These are phyloP conservation scores for Vidua macroura DNA, from an alignment of 2,113 vertebrate genomes.

Conservation along the genomic window DNA sequence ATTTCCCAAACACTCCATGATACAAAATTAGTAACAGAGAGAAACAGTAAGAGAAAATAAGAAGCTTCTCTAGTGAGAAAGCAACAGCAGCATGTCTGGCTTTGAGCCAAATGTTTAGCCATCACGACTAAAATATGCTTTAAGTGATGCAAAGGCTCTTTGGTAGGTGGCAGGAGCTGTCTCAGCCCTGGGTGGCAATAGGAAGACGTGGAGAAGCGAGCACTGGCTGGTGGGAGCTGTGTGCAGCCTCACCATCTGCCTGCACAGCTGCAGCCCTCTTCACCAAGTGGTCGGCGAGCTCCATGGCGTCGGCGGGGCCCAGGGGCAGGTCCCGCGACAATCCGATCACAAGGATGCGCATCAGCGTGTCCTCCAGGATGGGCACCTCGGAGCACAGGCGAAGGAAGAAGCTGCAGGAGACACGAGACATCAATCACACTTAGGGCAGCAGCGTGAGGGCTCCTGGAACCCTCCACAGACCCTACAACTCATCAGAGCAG, in stretches of 20 bases:
- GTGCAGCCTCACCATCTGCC: conserved; percentile 81
- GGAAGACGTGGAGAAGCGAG: not conserved
- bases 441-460: not conserved
- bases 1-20: not conserved
- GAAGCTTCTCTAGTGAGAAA: not conserved
- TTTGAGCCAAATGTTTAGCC: not conserved
- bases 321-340: conserved; percentile 92
- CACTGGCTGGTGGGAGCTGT: not conserved
- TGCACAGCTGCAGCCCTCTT: conserved; percentile 93
- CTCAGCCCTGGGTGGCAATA: not conserved
- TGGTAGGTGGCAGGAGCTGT: not conserved
- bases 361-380: conserved; percentile 93
- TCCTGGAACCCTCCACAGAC: not conserved
- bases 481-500: not conserved
- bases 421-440: not conserved
- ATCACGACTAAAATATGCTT: not conserved
- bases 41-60: not conserved
- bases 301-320: conserved; percentile 95
- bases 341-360: conserved; percentile 94
- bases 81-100: not conserved
- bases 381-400: conserved; percentile 98
- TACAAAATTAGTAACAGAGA: not conserved
- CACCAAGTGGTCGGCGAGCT: conserved; percentile 95
- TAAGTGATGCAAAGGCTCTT: not conserved
- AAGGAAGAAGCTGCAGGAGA: conserved; percentile 87